Base-by-base conservation (phyloP, 2,888 invertebrate species). In the Mycalesis mineus region DNA sequence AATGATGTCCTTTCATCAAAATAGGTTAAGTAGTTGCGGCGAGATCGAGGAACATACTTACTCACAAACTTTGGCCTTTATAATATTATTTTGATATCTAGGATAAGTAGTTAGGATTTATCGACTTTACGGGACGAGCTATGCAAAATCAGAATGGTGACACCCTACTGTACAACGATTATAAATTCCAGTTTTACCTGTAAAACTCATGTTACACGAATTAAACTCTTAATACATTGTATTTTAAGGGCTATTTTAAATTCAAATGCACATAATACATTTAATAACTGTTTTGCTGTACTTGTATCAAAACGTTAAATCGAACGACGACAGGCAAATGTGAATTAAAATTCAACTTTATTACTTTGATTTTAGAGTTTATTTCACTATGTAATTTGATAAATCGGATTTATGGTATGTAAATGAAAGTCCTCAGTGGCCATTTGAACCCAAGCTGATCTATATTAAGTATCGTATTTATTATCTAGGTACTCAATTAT, bases 341-440 rank as follows among this genome's bases (percentile, higher is more conserved):
- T 44, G 3, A 15, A 14, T 7, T 13, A 4, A 14, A 47, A 47
- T 33, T 9, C 14, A 47, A 15, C 47, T 47, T 31, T 33, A 47
- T 31, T 9, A 6, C 5, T 11, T 15, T 15, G 2, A 6, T 0
- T 0, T 9, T 33, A 47, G 33, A 11, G 33, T 47, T 47, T 11
- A n/a, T 9, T 4, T 47, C 15, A 2, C 9, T 17, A 13, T 36
- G 13, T 9, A 22, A 40, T n/a, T 39, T 17, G 15, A 31, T 39
- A 2, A 40, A 55, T 7, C 40, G 40, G 55, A 55, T 47, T 40
- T 47, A 55, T 55, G 39, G 29, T 2, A 45, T 36, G 47, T 15
- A n/a, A 40, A 31, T 9, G 40, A 40, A 47, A 47, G 47, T 47
- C 31, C 31, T 33, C 14, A 45, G 29, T 45, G 14, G 5, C 14